Conservation (phyloP, 1,140 invertebrate genomes). For the Papilio glaucus region DNA sequence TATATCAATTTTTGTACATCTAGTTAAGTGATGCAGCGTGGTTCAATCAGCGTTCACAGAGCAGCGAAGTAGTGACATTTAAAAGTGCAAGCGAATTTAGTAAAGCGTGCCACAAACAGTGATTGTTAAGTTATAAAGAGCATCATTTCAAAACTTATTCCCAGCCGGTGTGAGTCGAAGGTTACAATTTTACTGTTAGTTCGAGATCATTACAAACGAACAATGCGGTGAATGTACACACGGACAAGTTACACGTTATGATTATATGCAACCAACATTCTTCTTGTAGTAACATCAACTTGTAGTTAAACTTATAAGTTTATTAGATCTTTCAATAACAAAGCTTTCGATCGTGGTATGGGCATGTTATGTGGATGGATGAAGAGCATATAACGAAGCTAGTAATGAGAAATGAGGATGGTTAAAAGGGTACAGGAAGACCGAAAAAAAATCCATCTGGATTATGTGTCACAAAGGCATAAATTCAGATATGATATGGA, state of each 20-base stretch:
- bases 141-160: conserved; percentile 32
- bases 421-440: too few relatives aligned
- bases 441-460: too few relatives aligned
- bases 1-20: not conserved
- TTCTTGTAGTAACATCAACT: not conserved
- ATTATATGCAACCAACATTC: conserved; percentile 3
- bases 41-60: not conserved
- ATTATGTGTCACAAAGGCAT: too few relatives aligned
- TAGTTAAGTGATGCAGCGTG: not conserved
- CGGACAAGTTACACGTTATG: conserved; percentile 1
- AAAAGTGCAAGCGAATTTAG: conserved; percentile 27
- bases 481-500: too few relatives aligned
- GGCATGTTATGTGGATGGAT: too few relatives aligned
- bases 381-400: too few relatives aligned
- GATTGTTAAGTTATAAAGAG: conserved; percentile 33
- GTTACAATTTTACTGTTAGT: conserved; percentile 34
- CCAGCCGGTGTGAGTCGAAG: conserved; percentile 27
- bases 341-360: too few relatives aligned
- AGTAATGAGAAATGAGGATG: too few relatives aligned
- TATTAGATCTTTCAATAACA: too few relatives aligned
- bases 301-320: too few relatives aligned
- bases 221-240: conserved; percentile 22
- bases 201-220: conserved; percentile 20
- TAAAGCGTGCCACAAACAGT: conserved; percentile 27
- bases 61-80: conserved; percentile 27